Evolutionary conservation across 2,113 vertebrate genomes (phyloP).

Genomic region (Notothenia coriiceps): DNA sequence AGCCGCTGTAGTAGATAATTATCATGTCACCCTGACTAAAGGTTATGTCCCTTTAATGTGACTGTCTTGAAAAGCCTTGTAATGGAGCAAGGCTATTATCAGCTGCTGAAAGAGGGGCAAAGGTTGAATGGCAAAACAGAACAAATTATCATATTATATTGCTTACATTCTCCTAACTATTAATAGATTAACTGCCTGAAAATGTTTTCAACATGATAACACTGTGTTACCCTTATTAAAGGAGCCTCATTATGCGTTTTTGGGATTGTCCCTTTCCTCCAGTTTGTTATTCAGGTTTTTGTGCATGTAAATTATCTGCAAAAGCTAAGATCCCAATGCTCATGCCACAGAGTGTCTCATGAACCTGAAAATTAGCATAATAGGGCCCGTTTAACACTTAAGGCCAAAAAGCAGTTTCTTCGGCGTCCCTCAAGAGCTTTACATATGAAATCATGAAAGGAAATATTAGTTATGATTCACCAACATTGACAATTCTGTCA

Average conservation of each 20-base stretch:
- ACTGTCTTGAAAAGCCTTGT: slow-evolving; percentile 11
- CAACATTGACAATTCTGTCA: too few species aligned
- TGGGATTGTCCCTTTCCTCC: too few species aligned
- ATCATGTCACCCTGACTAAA: slow-evolving; percentile 17
- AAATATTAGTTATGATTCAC: too few species aligned
- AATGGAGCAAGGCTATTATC: not conserved
- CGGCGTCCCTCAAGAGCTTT: not conserved
- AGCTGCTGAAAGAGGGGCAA: not conserved
- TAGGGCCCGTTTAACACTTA: not conserved
- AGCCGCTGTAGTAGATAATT: slow-evolving; percentile 30
- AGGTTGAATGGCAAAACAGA: not conserved
- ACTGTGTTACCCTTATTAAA: not conserved
- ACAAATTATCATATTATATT: slow-evolving; percentile 13
- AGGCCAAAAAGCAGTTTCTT: not conserved
- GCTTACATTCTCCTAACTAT: not conserved
- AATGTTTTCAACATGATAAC: not conserved
- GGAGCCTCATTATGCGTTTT: too few species aligned
- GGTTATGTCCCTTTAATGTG: slow-evolving; percentile 15
- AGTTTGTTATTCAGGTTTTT: too few species aligned
- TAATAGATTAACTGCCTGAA: not conserved
- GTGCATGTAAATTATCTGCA: too few species aligned
- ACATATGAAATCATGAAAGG: too few species aligned
- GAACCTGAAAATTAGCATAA: too few species aligned
- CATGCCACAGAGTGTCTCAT: too few species aligned
- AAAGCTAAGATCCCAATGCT: too few species aligned